Evolutionary conservation across 1,140 invertebrate species (phyloP).

Genomic region (Bicyclus anynana): DNA sequence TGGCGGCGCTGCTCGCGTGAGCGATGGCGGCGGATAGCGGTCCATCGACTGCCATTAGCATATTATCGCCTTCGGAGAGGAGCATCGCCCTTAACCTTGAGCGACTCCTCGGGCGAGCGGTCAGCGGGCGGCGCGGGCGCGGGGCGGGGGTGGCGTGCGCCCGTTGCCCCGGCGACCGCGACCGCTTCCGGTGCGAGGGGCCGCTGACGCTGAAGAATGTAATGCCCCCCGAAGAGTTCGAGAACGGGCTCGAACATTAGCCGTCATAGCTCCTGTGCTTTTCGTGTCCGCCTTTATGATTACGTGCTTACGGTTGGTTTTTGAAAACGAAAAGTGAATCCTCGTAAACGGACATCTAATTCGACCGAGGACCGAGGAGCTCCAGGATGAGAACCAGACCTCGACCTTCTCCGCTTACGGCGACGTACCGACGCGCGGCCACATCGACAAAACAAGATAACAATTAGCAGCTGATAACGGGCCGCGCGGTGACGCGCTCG

Average conservation of each 20-base stretch:
- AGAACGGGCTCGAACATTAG: no score
- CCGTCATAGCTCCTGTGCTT: no score
- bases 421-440: background rate
- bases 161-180: constrained; percentile 18
- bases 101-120: background rate
- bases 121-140: background rate
- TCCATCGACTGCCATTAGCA: constrained; percentile 8
- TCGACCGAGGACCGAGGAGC: no score
- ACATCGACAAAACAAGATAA: constrained; percentile 15
- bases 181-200: constrained; percentile 12
- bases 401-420: background rate
- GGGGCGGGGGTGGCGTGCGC: background rate
- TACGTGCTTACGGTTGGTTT: no score
- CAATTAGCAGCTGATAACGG: background rate
- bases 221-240: no score
- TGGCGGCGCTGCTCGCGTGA: no score
- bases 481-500: background rate
- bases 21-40: constrained; percentile 6
- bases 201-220: no score
- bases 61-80: background rate
- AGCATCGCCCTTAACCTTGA: constrained; percentile 38
- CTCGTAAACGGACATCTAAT: no score
- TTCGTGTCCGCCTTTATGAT: no score
- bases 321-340: no score
- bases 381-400: no score